Conservation (phyloP, 2,888 invertebrate genomes). For the Pseudococcus jackbeardsleyi region DNA sequence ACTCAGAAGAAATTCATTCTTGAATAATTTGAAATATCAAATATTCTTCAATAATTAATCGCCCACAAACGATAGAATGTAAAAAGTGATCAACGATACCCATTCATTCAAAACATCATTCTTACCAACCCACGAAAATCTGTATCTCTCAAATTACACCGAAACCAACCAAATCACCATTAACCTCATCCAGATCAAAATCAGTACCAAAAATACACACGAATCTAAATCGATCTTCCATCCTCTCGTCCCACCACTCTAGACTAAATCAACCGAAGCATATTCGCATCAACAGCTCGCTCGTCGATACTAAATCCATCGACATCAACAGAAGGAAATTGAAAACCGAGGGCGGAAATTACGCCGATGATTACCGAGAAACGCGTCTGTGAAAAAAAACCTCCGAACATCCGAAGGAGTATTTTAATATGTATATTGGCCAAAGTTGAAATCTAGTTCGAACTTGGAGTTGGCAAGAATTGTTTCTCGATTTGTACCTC, state of each 20-base stretch:
- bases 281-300: not conserved
- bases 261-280: not conserved
- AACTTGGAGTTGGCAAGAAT: not conserved
- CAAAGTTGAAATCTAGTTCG: conserved; percentile 5
- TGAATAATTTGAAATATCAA: too few relatives aligned
- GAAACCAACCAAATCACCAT: not conserved
- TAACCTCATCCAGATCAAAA: not conserved
- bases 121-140: not conserved
- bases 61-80: not conserved
- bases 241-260: not conserved
- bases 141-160: not conserved
- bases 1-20: not conserved
- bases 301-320: not conserved
- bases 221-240: not conserved
- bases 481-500: not conserved
- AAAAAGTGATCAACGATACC: not conserved
- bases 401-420: not conserved
- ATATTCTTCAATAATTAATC: not conserved
- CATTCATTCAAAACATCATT: not conserved
- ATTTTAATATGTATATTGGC: conserved; percentile 22
- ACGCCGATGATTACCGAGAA: not conserved
- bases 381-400: not conserved
- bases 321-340: not conserved
- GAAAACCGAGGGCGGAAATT: conserved; percentile 11
- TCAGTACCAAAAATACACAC: not conserved